These are phyloP conservation scores for Sciurus vulgaris DNA, from an alignment of 2,797 vertebrate species.

Conservation along the genomic window DNA sequence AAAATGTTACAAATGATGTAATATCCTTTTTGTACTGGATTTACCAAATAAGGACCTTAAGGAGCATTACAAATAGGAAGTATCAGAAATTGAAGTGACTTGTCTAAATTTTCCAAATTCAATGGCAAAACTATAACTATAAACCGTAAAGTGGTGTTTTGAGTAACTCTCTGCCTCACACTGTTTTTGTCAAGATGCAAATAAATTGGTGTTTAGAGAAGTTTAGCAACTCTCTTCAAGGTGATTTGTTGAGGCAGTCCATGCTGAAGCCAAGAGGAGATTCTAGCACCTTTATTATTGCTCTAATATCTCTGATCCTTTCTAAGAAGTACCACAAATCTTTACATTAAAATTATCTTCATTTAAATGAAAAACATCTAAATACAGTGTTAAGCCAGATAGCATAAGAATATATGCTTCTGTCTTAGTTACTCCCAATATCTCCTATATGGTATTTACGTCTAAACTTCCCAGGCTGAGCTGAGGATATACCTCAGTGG, in stretches of 20 bases:
- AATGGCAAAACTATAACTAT: conserved; percentile 33
- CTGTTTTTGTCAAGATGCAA: background rate
- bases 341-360: conserved; percentile 54
- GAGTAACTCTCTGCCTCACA: background rate
- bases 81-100: conserved; percentile 56
- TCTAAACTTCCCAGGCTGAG: background rate
- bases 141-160: background rate
- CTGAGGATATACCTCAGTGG: background rate
- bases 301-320: conserved; percentile 27
- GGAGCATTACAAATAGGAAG: background rate
- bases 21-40: background rate
- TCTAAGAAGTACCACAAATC: background rate
- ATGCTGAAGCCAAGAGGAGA: background rate
- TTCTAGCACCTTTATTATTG: background rate
- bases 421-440: background rate
- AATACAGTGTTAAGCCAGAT: conserved; percentile 38
- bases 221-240: background rate
- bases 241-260: background rate
- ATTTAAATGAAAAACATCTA: conserved; percentile 51
- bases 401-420: background rate
- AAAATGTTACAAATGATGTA: background rate
- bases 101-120: conserved; percentile 17
- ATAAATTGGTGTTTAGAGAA: conserved; percentile 8
- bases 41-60: conserved; percentile 31
- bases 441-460: background rate